Evolutionary conservation across 2,797 vertebrate species (phyloP).

Genomic region (Allobates femoralis): DNA sequence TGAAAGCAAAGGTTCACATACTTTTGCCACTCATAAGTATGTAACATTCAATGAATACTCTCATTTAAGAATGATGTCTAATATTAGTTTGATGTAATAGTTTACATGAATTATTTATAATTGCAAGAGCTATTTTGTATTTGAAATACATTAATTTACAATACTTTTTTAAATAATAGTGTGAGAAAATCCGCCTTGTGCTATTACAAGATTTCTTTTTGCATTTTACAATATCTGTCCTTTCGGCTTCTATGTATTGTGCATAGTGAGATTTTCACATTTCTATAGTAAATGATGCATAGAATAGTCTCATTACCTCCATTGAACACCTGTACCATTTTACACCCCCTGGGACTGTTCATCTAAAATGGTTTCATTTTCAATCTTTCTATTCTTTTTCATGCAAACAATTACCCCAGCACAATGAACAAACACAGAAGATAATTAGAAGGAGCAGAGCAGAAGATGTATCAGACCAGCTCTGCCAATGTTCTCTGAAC

Average conservation of each 20-base stretch:
- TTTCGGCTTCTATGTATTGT: slow-evolving; percentile 27
- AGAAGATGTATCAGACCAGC: slow-evolving; percentile 27
- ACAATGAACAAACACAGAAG: slow-evolving; percentile 46
- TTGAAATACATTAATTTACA: not conserved
- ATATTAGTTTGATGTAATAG: not conserved
- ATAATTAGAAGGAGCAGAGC: slow-evolving; percentile 39
- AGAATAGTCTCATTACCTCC: slow-evolving; percentile 38
- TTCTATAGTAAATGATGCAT: slow-evolving; percentile 38
- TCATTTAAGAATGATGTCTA: too few relatives aligned
- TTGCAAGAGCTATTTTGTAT: not conserved
- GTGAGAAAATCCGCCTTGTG: not conserved
- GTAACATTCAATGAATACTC: too few relatives aligned
- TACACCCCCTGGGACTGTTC: slow-evolving; percentile 29
- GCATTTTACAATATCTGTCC: not conserved
- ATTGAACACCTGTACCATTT: slow-evolving; percentile 45
- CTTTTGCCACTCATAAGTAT: too few relatives aligned
- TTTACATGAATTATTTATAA: not conserved
- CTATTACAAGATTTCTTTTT: not conserved
- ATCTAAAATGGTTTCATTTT: slow-evolving; percentile 44
- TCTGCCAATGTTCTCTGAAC: slow-evolving; percentile 30
- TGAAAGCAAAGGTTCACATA: too few relatives aligned
- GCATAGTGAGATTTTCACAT: slow-evolving; percentile 19
- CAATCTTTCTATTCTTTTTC: slow-evolving; percentile 30
- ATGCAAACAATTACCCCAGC: slow-evolving; percentile 37
- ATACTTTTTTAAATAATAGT: not conserved